Evolutionary conservation across 2,113 vertebrate species (phyloP), one percentile per base, ranked within the genome.

Genomic region (Smithornis capensis): DNA sequence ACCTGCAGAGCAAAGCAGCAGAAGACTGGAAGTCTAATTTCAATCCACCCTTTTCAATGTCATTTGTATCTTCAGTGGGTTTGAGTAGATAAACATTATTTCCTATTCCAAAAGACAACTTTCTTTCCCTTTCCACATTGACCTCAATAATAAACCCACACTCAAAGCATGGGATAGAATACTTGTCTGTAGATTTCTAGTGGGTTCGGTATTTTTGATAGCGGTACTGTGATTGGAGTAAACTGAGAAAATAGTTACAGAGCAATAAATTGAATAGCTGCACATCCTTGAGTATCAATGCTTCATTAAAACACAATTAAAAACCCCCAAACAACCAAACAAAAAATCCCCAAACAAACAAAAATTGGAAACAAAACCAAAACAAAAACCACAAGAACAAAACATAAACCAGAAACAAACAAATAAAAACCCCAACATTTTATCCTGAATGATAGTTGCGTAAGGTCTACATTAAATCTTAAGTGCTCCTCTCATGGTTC

Each of bases 391-490:
- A 44, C 44, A 44, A 44, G 12, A 64, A 55, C 50, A 52, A 52
- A 52, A 49, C 21, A 44, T 23, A 52, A 52, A 49, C 7, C 47
- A 49, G 9, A 49, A 49, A 49, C 50, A 52, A 52, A 52, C 12
- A 29, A 55, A 55, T 29, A 37, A 86, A 77, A 38, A 1, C 14
- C 5, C 8, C 22, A 68, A 28, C 38, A 80, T 31, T 83, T 80
- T 37, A 73, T 53, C 56, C 33, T 57, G 27, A 94, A 91, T 35
- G 63, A 94, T 28, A 53, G 68, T 33, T 37, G 3, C 60, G 63
- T 64, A 79, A 92, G 92, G 91, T 92, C 91, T 82, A 70, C 0
- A 97, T 97, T 96, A 97, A 97, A 94, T 68, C 49, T 37, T 55
- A 92, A 93, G 68, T 16, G 14, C 42, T 93, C 83, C 89, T 96